Evolutionary conservation across 2,888 invertebrate species (phyloP).

Genomic region (Pristionchus japonicus): DNA sequence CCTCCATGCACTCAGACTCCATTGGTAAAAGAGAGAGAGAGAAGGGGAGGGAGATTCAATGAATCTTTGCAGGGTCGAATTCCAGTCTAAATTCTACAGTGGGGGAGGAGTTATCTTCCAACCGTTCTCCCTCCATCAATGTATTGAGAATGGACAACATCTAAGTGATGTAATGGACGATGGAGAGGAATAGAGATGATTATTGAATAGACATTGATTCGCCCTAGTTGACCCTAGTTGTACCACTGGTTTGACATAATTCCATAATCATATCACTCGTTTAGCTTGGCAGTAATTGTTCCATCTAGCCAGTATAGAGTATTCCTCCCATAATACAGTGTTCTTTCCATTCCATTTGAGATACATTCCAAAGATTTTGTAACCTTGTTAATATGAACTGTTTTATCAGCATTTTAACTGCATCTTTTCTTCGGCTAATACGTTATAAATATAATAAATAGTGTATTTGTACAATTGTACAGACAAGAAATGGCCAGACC

Average conservation of each 20-base stretch:
- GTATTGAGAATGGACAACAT: constrained; percentile 48
- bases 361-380: constrained; percentile 36
- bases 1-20: constrained; percentile 70
- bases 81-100: constrained; percentile 96
- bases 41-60: neutral
- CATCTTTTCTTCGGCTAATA: constrained; percentile 15
- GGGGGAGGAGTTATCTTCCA: constrained; percentile 91
- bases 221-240: neutral
- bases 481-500: neutral
- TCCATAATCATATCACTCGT: neutral
- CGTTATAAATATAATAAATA: constrained; percentile 21
- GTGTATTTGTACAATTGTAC: constrained; percentile 8
- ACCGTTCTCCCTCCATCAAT: constrained; percentile 83
- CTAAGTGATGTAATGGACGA: constrained; percentile 21
- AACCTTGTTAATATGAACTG: constrained; percentile 19
- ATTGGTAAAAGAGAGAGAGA: constrained; percentile 59
- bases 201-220: neutral
- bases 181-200: neutral
- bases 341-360: neutral
- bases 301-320: neutral
- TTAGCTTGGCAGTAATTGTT: neutral
- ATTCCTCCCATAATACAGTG: neutral
- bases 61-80: constrained; percentile 85
- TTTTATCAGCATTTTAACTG: constrained; percentile 10
- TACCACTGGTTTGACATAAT: neutral